Evolutionary conservation across 2,888 invertebrate genomes (phyloP), one percentile per base, ranked within the genome.

Genomic region (Hipparchia sbordonii): DNA sequence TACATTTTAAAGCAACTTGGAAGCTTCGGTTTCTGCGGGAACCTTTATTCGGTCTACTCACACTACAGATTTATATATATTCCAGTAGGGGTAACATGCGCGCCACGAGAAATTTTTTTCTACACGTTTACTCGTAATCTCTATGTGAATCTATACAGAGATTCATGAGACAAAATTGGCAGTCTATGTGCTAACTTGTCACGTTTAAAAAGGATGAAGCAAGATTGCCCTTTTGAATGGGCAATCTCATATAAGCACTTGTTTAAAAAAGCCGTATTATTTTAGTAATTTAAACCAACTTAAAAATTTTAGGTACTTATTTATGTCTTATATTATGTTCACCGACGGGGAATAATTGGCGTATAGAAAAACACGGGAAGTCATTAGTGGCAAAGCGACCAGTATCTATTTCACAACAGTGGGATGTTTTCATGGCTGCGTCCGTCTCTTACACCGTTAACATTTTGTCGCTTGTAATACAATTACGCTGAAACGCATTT

Each of bases 291-390:
- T 46, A 23, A 13, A 46, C 62, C n/a, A 63, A 57, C 60, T 70
- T 62, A 74, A 70, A 74, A 76, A 72, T 74, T 23, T 70, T 51
- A 72, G 13, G 63, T 67, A 75, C 52, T 33, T 73, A 73, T 87
- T 23, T 65, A 12, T 87, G 87, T 88, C 88, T 89, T 89, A 79
- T 75, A 75, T 89, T 75, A 75, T 89, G 88, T 84, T 90, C 89
- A 88, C 84, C 87, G 87, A 88, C 82, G 85, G 87, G 88, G 87
- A 89, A 92, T 92, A 91, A 92, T 91, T 90, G 90, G 88, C 86
- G 81, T 86, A 89, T 87, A 88, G 89, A 90, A 91, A 92, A 91
- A 89, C 86, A 88, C 92, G 90, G 92, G 92, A 93, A 92, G 90
- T 93, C 91, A 89, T 93, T 93, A 92, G 91, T 88, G 88, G 89